Base-by-base conservation (phyloP, 2,888 invertebrate species). In the Coelogynopora nodosa region DNA sequence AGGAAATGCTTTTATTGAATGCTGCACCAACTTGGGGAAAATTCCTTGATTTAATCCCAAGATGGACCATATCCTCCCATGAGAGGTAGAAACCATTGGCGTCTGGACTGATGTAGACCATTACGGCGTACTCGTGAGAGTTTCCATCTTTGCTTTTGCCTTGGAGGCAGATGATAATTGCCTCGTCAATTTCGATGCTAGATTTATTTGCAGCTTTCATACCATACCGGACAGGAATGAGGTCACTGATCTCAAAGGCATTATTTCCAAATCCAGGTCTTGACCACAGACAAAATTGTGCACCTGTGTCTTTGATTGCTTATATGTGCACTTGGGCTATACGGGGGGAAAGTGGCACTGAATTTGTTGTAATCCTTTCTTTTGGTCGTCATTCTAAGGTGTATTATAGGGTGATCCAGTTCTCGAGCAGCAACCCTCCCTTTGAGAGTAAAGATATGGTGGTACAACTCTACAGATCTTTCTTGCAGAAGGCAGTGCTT, bases 231-330 rank as follows among this genome's bases (percentile, higher is more conserved):
- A 23, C 80, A 80, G 80, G 80, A n/a, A 80, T 23, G 5, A 80
- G 80, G 80, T 80, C 80, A 27, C n/a, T 80, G 5, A 5, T n/a
- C 2, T 5, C 10, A 27, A 80, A 80, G 2, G 10, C 80, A 80
- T 10, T 10, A 5, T 80, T 80, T 23, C 28, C 10, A 27, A 80
- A n/a, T 80, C 2, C n/a, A n/a, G 2, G 2, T 27, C 28, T 80
- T 26, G 80, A 80, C 80, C 80, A 80, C 26, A 80, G 80, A n/a
- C 80, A 80, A 10, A n/a, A 80, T 27, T 80, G 80, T 80, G 80
- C 80, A 2, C 80, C 80, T 26, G 80, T 27, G n/a, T 80, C 80
- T 5, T 5, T 27, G 28, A 80, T 80, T 5, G n/a, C 80, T 10
- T 80, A 10, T 5, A 80, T 80, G n/a, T 80, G 28, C 10, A 27